These are phyloP conservation scores for Brachyrhaphis roseni DNA, from an alignment of 2,797 vertebrate species.

Conservation along the genomic window DNA sequence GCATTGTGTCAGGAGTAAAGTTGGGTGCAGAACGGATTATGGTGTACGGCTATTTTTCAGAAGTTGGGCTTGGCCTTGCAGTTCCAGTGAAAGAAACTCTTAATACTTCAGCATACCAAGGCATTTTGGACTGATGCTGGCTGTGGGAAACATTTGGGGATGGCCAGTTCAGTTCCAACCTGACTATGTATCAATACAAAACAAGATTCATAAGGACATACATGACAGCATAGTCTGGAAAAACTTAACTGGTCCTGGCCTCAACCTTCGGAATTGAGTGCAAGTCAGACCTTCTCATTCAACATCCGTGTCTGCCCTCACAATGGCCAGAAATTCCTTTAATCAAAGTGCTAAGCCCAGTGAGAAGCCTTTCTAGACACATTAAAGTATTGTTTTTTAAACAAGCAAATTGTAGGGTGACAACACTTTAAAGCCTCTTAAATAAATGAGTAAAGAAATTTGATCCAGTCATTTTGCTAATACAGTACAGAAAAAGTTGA, in stretches of 20 bases:
- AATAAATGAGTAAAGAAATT: background rate
- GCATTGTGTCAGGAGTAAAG: background rate
- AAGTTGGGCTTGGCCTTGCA: background rate
- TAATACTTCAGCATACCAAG: background rate
- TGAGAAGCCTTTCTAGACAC: background rate
- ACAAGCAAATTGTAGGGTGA: background rate
- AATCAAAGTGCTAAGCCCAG: background rate
- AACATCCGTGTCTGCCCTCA: background rate
- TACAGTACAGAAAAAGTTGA: background rate
- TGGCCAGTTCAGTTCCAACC: background rate
- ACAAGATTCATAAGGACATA: background rate
- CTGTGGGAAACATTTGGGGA: background rate
- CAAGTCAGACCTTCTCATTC: background rate
- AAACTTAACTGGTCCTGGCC: background rate
- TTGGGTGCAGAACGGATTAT: background rate
- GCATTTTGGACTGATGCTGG: background rate
- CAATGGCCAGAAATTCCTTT: background rate
- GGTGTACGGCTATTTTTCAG: background rate
- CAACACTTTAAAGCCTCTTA: background rate
- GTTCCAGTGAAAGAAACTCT: background rate
- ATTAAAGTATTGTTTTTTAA: background rate
- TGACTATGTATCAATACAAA: background rate
- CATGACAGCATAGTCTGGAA: background rate
- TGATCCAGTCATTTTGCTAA: background rate
- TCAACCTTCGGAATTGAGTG: background rate